phyloP scores from a whole-genome alignment of 2,113 vertebrate species.

The Myotis brandtii region DNA sequence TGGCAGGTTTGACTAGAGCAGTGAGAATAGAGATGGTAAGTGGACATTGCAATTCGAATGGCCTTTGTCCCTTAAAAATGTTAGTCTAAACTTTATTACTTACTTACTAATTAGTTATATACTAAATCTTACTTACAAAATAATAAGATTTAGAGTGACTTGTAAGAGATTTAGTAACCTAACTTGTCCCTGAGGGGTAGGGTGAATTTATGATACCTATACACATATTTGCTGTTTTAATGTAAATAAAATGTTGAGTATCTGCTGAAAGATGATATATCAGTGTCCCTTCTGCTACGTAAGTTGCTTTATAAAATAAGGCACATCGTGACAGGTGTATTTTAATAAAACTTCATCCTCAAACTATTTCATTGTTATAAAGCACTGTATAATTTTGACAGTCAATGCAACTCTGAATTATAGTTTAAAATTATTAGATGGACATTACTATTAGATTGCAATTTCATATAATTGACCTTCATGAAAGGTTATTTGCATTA shows the following conservation, averaged over 20 bases:
- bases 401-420: background rate
- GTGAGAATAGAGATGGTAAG: background rate
- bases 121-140: background rate
- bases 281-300: background rate
- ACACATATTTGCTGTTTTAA: background rate
- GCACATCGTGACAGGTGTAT: background rate
- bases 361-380: background rate
- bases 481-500: slow-evolving; percentile 8
- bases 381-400: background rate
- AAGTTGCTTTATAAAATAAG: background rate
- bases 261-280: background rate
- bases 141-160: background rate
- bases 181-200: background rate
- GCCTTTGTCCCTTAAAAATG: background rate
- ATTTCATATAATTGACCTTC: background rate
- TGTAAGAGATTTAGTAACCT: background rate
- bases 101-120: background rate
- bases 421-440: slow-evolving; percentile 1
- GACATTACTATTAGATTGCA: background rate
- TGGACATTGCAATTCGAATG: background rate
- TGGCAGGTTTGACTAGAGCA: background rate
- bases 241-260: background rate
- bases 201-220: background rate
- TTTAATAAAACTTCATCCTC: background rate
- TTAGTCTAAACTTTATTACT: background rate